Evolutionary conservation across 1,140 invertebrate species (phyloP), one percentile per base, ranked within the genome.

Genomic region (Aphidius gifuensis): DNA sequence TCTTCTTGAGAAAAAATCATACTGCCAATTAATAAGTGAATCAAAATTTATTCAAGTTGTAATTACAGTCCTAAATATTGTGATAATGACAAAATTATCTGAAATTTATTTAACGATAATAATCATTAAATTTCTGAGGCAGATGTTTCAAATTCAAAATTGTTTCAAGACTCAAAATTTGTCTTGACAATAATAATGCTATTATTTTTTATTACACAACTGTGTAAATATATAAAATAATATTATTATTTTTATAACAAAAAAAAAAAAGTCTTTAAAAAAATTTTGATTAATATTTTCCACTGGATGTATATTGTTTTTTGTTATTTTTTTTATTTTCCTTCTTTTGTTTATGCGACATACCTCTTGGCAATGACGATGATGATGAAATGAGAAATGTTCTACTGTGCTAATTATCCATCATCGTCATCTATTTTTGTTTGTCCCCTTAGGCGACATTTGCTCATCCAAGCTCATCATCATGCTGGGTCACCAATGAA

Each of bases 371-470:
- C 43, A 1, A 44, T 38, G 11, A 32, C 23, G 40, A 21, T 5
- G 2, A 44, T 38, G 11, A 32, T 43, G 40, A 21, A 42, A 58
- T 58, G 23, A 43, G 46, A 6, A 43, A 58, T 62, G 56, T 46
- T 60, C 23, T n/a, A 40, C 53, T 42, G 9, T 38, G 8, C 51
- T 45, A 45, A 57, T 62, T 60, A 63, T 48, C 55, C 43, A 61
- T 54, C 59, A 61, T 62, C 23, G 4, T 32, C 60, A 57, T 32
- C 61, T 55, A 54, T 55, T 62, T 61, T 9, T 39, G 57, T 62
- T 42, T 32, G 23, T 32, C 21, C 56, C 59, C 56, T 62, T 38
- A 23, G 39, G 56, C 57, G 38, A 63, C 49, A 38, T 58, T 42
- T n/a, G 58, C 55, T 63, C 61, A 63, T 61, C 47, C 51, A 44